These are phyloP conservation scores for Oxyura jamaicensis DNA, from an alignment of 2,113 vertebrate species.

Conservation along the genomic window DNA sequence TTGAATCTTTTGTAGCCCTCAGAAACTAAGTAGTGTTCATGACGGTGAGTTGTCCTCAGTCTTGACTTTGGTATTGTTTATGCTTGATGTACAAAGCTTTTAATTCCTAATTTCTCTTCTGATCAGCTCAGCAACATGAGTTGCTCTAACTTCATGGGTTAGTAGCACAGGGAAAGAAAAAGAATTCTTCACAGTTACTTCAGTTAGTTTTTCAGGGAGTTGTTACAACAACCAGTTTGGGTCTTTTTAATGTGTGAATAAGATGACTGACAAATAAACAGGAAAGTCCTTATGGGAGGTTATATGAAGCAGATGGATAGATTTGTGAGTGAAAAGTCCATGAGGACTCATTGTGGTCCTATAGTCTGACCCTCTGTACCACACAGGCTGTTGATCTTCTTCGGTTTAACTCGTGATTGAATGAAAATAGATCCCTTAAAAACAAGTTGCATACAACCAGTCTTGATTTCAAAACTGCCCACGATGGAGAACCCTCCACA, in stretches of 20 bases:
- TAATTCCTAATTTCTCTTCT: background rate
- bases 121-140: background rate
- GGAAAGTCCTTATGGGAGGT: background rate
- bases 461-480: background rate
- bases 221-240: too few relatives aligned
- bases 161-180: background rate
- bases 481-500: fast-evolving
- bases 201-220: too few relatives aligned
- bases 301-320: background rate
- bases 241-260: background rate
- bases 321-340: background rate
- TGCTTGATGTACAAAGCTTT: background rate
- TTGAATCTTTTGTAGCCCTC: background rate
- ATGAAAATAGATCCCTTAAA: background rate
- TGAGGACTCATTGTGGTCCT: background rate
- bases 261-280: background rate
- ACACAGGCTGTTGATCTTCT: background rate
- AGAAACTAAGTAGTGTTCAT: background rate
- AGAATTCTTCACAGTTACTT: background rate
- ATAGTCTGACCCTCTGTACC: background rate
- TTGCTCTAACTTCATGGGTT: background rate
- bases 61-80: background rate
- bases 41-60: background rate
- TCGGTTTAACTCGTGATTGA: background rate
- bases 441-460: background rate